Conservation (phyloP, 2,113 vertebrate species). For the Sylvia atricapilla region DNA sequence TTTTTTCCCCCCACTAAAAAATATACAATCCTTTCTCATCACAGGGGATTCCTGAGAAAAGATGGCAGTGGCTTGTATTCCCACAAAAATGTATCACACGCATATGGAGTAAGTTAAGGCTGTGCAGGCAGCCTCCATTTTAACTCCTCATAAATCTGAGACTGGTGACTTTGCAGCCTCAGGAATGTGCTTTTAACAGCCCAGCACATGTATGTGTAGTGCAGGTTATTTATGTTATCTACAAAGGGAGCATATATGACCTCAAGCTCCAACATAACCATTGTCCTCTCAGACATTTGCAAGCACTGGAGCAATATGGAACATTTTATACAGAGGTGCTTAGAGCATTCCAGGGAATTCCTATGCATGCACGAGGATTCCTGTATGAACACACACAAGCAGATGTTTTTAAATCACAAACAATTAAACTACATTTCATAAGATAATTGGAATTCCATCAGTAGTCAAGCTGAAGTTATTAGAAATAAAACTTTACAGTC, state of each 20-base stretch:
- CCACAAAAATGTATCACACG: background rate
- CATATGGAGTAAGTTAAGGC: background rate
- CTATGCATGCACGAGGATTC: background rate
- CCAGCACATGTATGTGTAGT: rapidly evolving
- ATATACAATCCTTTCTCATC: background rate
- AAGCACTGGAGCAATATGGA: background rate
- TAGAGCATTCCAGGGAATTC: background rate
- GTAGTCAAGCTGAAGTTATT: background rate
- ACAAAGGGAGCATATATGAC: rapidly evolving
- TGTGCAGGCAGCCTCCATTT: background rate
- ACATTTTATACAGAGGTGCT: background rate
- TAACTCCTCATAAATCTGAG: background rate
- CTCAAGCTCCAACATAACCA: background rate
- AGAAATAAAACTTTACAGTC: background rate
- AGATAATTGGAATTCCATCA: background rate
- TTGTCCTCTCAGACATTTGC: background rate
- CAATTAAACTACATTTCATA: background rate
- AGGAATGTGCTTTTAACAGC: background rate
- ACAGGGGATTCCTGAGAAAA: background rate
- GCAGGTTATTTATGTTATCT: background rate
- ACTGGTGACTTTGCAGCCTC: background rate
- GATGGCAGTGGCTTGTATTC: background rate
- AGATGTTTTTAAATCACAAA: background rate
- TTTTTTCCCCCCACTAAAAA: background rate
- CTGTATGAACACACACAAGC: background rate